Evolutionary conservation across 2,113 vertebrate species (phyloP).

Genomic region (Talpa occidentalis): DNA sequence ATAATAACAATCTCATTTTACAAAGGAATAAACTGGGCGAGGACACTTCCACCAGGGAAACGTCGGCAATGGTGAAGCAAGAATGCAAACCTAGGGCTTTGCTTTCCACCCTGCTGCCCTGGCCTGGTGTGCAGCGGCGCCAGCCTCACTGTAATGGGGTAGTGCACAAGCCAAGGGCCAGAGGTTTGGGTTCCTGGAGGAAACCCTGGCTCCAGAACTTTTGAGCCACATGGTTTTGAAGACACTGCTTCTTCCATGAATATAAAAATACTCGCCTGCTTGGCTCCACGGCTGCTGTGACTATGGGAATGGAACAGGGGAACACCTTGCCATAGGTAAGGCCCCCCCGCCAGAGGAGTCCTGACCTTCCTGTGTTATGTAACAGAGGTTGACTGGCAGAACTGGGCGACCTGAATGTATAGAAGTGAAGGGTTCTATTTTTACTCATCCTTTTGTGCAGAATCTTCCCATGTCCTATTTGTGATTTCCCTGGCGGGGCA

Average conservation of each 20-base stretch:
- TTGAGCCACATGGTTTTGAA: neutral
- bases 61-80: neutral
- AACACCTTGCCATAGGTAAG: neutral
- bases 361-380: neutral
- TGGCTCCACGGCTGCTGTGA: neutral
- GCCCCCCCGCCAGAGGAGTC: neutral
- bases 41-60: conserved; percentile 18
- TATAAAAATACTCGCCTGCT: neutral
- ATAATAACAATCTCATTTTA: neutral
- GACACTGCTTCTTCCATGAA: neutral
- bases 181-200: neutral
- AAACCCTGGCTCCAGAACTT: neutral
- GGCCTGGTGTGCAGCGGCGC: neutral
- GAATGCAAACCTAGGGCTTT: rapidly evolving
- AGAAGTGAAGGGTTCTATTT: neutral
- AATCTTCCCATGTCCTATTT: neutral
- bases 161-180: neutral
- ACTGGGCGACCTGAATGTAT: neutral
- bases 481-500: neutral
- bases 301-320: neutral
- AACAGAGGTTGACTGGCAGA: neutral
- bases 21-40: neutral
- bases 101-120: neutral
- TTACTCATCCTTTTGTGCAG: neutral
- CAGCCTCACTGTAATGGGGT: neutral